These are phyloP conservation scores for Harlomillsia oculata DNA, from an alignment of 1,140 invertebrate species.

Conservation along the genomic window DNA sequence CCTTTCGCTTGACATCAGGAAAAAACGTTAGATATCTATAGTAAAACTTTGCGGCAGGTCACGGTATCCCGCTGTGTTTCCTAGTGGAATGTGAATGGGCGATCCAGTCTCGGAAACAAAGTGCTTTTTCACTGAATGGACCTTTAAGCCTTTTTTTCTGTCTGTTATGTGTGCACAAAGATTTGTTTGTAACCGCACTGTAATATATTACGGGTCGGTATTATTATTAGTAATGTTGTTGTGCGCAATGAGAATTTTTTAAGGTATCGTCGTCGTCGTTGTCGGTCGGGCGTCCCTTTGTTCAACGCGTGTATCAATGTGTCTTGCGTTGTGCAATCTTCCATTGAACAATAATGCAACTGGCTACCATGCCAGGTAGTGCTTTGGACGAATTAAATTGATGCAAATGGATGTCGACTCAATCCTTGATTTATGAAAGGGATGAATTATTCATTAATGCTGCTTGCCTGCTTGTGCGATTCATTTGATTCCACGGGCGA, in stretches of 20 bases:
- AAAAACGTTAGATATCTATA: too few species aligned
- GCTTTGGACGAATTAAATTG: not conserved
- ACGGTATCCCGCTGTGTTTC: conserved; percentile 6
- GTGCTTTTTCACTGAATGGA: not conserved
- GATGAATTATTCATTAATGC: conserved; percentile 13
- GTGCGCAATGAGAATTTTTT: not conserved
- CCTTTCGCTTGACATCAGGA: too few species aligned
- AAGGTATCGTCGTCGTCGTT: not conserved
- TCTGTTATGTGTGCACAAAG: not conserved
- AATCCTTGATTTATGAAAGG: conserved; percentile 5
- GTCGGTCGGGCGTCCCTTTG: not conserved
- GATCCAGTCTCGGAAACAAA: conserved; percentile 7
- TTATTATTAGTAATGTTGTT: not conserved
- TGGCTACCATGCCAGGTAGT: too few species aligned
- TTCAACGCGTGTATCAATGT: not conserved
- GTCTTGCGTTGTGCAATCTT: too few species aligned
- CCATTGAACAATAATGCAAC: too few species aligned
- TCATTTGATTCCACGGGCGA: conserved; percentile 3
- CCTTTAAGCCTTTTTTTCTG: not conserved
- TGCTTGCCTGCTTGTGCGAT: conserved; percentile 1
- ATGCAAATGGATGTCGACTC: not conserved
- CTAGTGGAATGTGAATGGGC: conserved; percentile 7
- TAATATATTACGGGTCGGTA: not conserved
- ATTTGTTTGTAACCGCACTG: not conserved
- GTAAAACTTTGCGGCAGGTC: conserved; percentile 14